Base-by-base conservation (phyloP, 2,888 invertebrate species). In the Plebejus melissa region DNA sequence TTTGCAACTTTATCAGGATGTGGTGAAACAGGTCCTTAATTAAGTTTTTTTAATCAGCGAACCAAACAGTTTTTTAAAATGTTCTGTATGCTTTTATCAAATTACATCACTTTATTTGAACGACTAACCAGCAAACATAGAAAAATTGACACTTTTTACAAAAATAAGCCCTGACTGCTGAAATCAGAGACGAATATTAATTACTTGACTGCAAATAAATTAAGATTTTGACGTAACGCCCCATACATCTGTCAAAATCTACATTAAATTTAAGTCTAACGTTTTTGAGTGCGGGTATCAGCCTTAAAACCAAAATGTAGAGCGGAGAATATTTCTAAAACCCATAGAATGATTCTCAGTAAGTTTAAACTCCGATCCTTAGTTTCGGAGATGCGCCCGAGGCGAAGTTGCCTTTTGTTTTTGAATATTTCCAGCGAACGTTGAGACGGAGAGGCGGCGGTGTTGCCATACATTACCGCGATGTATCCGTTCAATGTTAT, bases 381-480 rank as follows among this genome's bases (percentile, higher is more conserved):
- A 65, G 65, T 65, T 65, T 65, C 65, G 65, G 65, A 65, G 65
- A 65, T 65, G 28, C 16, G 65, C 65, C 65, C 65, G 32, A 4
- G 65, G 65, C 65, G 1, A 32, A 36, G 65, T 65, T 65, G 36
- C 2, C 32, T 65, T 65, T 65, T 65, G 32, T 65, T 65, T 65
- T 36, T 32, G 65, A 65, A 65, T 36, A 36, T 32, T 65, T 32
- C 32, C 11, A 65, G 65, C 22, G 65, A 32, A 65, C 65, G 65
- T 65, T 65, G 65, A 65, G 65, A 65, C 65, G 65, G 16, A 65
- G 65, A 32, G 65, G 65, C 65, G 65, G 32, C 65, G 32, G 32
- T 65, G 65, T 65, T 65, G 65, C 65, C 65, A 65, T 65, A 65
- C 65, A 65, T 65, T 36, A 65, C 65, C 32, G 65, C 65, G 65